Base-by-base conservation (phyloP, 2,113 vertebrate genomes). In the Acanthisitta chloris region DNA sequence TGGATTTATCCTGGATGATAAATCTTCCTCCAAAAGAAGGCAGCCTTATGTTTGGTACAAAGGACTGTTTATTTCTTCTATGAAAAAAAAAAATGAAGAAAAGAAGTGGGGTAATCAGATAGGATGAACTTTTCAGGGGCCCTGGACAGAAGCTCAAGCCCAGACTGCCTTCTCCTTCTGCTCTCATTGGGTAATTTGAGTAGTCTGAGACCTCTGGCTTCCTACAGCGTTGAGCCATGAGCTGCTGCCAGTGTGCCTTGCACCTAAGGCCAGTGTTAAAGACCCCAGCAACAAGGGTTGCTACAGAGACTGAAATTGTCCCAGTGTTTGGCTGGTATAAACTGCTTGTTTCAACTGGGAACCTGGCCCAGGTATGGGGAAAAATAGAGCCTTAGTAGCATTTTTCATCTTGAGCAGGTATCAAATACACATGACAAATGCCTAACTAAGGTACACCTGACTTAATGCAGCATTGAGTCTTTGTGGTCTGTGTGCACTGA, bases 51-150 rank as follows among this genome's bases (percentile, higher is more conserved):
- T 49, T 83, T 92, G 77, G 64, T 81, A 92, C 86, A 96, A 96
- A 95, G 96, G 90, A 40, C 55, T 94, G 94, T 96, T 93, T 95
- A 95, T 96, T 95, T 96, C 79, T 96, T 81, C 72, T 71, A 5
- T 21, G 51, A 6, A 46, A 65, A 72, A 84, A 83, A 79, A 83
- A 74, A 71, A 54, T 81, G 71, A 83, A 69, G 33, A 82, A 89
- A 88, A 88, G 28, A 4, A 86, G 82, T 46, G 34, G 55, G 88
- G 86, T 93, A 93, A 96, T 96, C 1, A 48, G 92, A 81, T 96
- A 92, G 92, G 88, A 96, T 96, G 93, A 92, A 78, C 51, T 97
- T 97, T 90, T 76, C 80, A 93, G 94, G 71, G 92, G 91, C 86
- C 92, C 86, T 93, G 82, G 46, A 66, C 72, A 90, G 92, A 90